Evolutionary conservation across 1,140 invertebrate species (phyloP), one percentile per base, ranked within the genome.

Genomic region (Helicoverpa zea): DNA sequence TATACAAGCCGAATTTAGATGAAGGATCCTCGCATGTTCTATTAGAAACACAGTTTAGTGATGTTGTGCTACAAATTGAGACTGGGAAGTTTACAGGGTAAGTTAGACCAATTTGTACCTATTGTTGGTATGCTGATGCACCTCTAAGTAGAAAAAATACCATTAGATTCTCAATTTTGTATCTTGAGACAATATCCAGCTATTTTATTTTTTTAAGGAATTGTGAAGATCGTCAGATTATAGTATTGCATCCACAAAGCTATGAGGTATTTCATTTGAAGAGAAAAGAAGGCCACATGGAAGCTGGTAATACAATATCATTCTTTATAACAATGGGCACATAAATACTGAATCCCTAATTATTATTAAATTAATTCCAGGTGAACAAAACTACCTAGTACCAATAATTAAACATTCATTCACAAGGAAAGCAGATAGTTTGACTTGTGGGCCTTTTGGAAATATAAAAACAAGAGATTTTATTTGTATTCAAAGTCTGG

Each of bases 401-500:
- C 85, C 96, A 13, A 92, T 96, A 11, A 97, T 98, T 89, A 96
- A 97, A 86, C 97, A 98, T 86, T 92, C 95, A 43, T 93, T 98
- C 82, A 95, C 94, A 51, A 96, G 96, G 86, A 95, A 96, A 87
- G 96, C 97, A 0, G 96, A 96, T 80, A 97, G 96, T 86, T 95
- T 98, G 77, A 96, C 96, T n/a, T 94, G 96, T 66, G 98, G 98
- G 23, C 96, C 97, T 1, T 99, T 99, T 95, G 98, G 98, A 1
- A 97, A 96, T 47, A 96, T 97, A 4, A 96, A 96, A 94, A 96
- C 96, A 5, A 96, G 97, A 88, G 98, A 98, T 94, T 98, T 98
- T 86, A 96, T 98, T 51, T 98, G 98, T 91, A 96, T 99, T 2
- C 98, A 98, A 91, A 97, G 97, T 23, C 91, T 99, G 68, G 98